These are phyloP conservation scores for Lochmaea crataegi DNA, from an alignment of 2,888 invertebrate species.

Conservation along the genomic window DNA sequence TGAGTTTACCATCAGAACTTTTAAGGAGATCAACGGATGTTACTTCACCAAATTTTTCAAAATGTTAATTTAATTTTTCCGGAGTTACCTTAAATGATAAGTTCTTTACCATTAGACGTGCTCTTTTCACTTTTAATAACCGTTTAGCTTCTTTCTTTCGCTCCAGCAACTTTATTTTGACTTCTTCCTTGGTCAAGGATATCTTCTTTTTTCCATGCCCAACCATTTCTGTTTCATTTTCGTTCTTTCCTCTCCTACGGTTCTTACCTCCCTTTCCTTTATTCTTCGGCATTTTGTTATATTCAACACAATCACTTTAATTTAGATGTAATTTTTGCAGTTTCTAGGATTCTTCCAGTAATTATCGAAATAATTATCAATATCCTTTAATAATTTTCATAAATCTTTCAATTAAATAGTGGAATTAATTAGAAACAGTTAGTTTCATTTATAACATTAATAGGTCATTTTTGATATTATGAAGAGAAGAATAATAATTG, in stretches of 20 bases:
- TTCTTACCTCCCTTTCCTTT: constrained; percentile 99
- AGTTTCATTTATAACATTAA: no score
- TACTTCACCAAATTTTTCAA: constrained; percentile 81
- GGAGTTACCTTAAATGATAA: constrained; percentile 83
- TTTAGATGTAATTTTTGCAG: constrained; percentile 37
- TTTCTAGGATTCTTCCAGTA: constrained; percentile 43
- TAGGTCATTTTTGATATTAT: no score
- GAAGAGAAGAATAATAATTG: not conserved
- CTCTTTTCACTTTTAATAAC: constrained; percentile 65
- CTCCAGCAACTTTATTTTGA: constrained; percentile 50
- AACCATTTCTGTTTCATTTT: constrained; percentile 99
- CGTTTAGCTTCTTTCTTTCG: constrained; percentile 54
- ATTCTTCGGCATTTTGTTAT: constrained; percentile 70
- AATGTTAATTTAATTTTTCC: constrained; percentile 77
- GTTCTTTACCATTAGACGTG: constrained; percentile 78
- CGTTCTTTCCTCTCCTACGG: constrained; percentile 99
- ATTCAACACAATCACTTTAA: constrained; percentile 41
- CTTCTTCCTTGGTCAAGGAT: constrained; percentile 44
- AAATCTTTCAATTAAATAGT: no score
- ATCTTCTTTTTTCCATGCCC: constrained; percentile 38
- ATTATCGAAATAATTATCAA: constrained; percentile 34
- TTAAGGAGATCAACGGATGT: constrained; percentile 81
- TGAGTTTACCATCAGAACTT: constrained; percentile 77
- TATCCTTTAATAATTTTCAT: no score
- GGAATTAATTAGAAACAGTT: no score